Conservation (phyloP, 2,888 invertebrate genomes). For the Scelioninae gen. 1 region DNA sequence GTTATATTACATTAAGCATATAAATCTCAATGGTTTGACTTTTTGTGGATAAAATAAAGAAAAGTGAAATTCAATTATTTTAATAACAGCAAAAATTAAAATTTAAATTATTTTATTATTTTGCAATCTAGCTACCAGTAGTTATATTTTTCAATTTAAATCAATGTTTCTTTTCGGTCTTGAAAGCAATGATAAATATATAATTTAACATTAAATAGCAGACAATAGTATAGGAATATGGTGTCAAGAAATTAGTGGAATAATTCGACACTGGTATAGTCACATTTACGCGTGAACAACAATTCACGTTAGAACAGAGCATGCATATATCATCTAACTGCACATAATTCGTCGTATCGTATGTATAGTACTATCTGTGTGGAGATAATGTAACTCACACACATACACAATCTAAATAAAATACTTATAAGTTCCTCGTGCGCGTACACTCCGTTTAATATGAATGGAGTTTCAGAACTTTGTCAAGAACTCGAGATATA, state of each 20-base stretch:
- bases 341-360: constrained; percentile 57
- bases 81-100: too few species aligned
- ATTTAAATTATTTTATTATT: too few species aligned
- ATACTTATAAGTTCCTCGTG: constrained; percentile 52
- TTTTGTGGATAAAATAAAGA: too few species aligned
- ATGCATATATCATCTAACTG: constrained; percentile 42
- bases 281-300: constrained; percentile 33
- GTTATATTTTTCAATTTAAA: too few species aligned
- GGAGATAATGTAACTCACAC: constrained; percentile 49
- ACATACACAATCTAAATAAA: constrained; percentile 43
- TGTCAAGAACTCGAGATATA: constrained; percentile 21
- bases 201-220: constrained; percentile 12
- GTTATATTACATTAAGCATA: too few species aligned
- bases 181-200: constrained; percentile 9
- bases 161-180: too few species aligned
- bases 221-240: constrained; percentile 26
- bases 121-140: too few species aligned
- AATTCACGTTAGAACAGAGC: constrained; percentile 36
- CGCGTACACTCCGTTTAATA: constrained; percentile 54
- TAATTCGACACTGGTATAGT: constrained; percentile 35
- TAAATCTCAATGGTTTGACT: too few species aligned
- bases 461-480: constrained; percentile 55
- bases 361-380: constrained; percentile 45
- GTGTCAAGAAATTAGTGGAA: constrained; percentile 44
- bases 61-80: too few species aligned